Conservation (phyloP, 1,140 invertebrate species). For the Bombus consobrinus region DNA sequence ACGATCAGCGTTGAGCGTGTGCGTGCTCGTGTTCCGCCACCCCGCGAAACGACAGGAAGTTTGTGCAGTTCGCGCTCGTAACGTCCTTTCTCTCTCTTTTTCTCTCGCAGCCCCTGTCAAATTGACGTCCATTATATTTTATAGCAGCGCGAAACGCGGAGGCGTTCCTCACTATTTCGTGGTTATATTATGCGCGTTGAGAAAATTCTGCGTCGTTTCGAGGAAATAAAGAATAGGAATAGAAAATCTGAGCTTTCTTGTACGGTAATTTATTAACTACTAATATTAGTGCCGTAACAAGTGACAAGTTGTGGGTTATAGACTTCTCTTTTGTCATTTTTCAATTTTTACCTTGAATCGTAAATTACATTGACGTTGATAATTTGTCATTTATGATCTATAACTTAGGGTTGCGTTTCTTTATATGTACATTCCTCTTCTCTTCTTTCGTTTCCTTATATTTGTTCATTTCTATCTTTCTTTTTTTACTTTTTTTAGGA, state of each 20-base stretch:
- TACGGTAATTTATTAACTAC: not conserved
- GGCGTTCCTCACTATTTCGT: not conserved
- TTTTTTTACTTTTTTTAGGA: no score
- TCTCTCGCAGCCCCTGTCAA: conserved; percentile 51
- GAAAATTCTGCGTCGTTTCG: not conserved
- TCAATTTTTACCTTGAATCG: no score
- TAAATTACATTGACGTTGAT: no score
- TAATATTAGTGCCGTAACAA: no score
- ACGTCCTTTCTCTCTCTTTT: not conserved
- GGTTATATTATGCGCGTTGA: not conserved
- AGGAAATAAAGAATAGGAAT: not conserved
- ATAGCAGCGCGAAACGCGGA: conserved; percentile 29
- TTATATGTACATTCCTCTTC: no score
- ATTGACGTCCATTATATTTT: conserved; percentile 57
- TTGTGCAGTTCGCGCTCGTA: conserved; percentile 37
- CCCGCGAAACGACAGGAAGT: conserved; percentile 24
- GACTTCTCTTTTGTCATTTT: not conserved
- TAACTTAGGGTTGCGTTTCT: no score
- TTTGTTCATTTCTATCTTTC: no score
- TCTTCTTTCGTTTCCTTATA: no score
- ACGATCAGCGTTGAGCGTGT: not conserved
- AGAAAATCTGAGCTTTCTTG: not conserved
- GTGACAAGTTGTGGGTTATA: no score
- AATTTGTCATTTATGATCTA: no score
- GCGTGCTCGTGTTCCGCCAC: not conserved